Evolutionary conservation across 2,113 vertebrate genomes (phyloP).

Genomic region (Pao palembangensis): DNA sequence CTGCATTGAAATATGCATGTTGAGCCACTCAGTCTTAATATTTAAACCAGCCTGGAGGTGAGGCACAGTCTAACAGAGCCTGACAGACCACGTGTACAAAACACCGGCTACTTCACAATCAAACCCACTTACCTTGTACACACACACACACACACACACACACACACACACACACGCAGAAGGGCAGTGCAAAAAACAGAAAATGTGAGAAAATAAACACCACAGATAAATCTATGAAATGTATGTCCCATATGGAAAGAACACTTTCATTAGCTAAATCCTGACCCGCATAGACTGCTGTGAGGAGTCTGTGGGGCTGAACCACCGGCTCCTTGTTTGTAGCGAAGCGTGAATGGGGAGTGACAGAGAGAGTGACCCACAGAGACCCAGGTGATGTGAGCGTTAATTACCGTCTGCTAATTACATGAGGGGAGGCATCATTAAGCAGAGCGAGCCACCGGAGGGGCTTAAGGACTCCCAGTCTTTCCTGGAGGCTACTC

Average conservation of each 20-base stretch:
- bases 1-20: slow-evolving; percentile 71
- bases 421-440: slow-evolving; percentile 69
- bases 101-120: slow-evolving; percentile 49
- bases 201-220: slow-evolving; percentile 46
- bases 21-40: slow-evolving; percentile 67
- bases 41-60: slow-evolving; percentile 75
- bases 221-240: slow-evolving; percentile 44
- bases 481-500: slow-evolving; percentile 40
- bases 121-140: slow-evolving; percentile 17
- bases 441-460: slow-evolving; percentile 64
- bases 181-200: slow-evolving; percentile 20
- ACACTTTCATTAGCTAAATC: slow-evolving; percentile 44
- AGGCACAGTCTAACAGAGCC: slow-evolving; percentile 50
- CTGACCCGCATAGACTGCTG: slow-evolving; percentile 24
- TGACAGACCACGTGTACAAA: slow-evolving; percentile 58
- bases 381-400: slow-evolving; percentile 61
- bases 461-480: slow-evolving; percentile 59
- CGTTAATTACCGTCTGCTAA: slow-evolving; percentile 76
- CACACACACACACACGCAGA: not conserved
- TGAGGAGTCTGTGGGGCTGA: slow-evolving; percentile 5
- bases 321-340: slow-evolving; percentile 26
- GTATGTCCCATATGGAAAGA: slow-evolving; percentile 44
- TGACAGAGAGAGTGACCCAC: slow-evolving; percentile 42
- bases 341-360: slow-evolving; percentile 15
- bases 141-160: not conserved